Percentiles rank a stretch among this genome's conserved stretches.
Conservation (phyloP, 2,797 vertebrate genomes). For the Rhabdomys pumilio region DNA sequence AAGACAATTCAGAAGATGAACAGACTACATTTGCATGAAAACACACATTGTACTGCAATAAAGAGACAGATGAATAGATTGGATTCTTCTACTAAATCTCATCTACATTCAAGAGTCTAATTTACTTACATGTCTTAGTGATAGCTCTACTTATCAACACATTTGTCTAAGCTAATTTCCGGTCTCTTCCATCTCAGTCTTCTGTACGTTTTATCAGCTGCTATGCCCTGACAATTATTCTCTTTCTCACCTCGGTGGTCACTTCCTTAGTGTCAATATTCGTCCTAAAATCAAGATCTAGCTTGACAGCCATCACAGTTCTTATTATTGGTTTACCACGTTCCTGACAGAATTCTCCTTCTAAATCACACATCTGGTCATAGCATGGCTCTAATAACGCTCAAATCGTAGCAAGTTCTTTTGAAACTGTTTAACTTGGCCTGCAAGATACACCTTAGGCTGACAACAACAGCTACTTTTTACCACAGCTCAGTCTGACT, state of each 20-base stretch:
- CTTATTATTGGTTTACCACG: neutral
- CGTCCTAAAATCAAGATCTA: neutral
- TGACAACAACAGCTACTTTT: neutral
- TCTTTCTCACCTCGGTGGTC: neutral
- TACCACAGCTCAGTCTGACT: neutral
- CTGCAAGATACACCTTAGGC: neutral
- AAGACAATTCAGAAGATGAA: neutral
- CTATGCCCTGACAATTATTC: neutral
- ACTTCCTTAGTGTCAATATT: neutral
- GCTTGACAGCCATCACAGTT: neutral
- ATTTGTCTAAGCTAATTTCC: neutral
- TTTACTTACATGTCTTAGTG: neutral
- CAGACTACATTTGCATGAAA: conserved; percentile 18
- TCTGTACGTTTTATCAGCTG: neutral
- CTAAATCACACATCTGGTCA: neutral
- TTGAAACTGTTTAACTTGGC: neutral
- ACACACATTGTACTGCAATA: neutral
- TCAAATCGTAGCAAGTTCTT: neutral
- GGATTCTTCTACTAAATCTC: neutral
- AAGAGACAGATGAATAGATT: neutral
- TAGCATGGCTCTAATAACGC: neutral
- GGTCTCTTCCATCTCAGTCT: neutral
- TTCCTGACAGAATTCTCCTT: neutral
- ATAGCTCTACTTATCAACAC: neutral
- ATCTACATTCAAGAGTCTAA: neutral